These are phyloP conservation scores for Ganaspis sp. DNA, from an alignment of 1,140 invertebrate genomes.

Conservation along the genomic window DNA sequence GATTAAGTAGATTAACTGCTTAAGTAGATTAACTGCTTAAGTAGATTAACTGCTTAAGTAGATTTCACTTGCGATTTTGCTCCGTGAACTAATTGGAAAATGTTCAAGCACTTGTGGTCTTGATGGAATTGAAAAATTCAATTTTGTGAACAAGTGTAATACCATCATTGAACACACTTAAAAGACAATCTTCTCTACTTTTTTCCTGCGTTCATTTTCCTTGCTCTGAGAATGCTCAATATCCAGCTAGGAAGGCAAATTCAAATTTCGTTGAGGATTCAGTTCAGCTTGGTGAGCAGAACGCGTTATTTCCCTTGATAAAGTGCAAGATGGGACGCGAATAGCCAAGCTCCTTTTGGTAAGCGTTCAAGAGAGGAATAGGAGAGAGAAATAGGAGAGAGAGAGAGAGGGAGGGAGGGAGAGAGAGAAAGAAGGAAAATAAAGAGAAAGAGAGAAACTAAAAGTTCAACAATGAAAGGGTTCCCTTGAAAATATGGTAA, in stretches of 20 bases:
- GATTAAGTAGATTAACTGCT: too few relatives aligned
- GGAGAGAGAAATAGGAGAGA: not conserved
- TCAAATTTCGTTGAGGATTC: slow-evolving; percentile 7
- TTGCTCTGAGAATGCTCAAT: not conserved
- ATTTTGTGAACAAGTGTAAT: not conserved
- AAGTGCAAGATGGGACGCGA: not conserved
- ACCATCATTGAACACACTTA: not conserved
- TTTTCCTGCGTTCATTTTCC: slow-evolving; percentile 33
- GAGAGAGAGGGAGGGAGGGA: not conserved
- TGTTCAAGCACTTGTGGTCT: not conserved
- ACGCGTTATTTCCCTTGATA: slow-evolving; percentile 12
- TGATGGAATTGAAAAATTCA: not conserved
- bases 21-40: too few relatives aligned
- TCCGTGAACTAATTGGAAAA: too few relatives aligned
- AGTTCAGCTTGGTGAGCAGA: slow-evolving; percentile 14
- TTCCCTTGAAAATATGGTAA: slow-evolving; percentile 38
- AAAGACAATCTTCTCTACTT: not conserved
- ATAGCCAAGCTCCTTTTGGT: slow-evolving; percentile 12
- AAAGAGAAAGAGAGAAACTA: not conserved
- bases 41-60: too few relatives aligned
- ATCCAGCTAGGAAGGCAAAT: not conserved
- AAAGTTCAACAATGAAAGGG: slow-evolving; percentile 6
- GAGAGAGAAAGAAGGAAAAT: too few relatives aligned
- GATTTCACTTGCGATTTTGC: too few relatives aligned
- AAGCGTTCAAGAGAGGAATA: not conserved